Base-by-base conservation (phyloP, 37 sponge, comb jelly and placozoan genomes). In the Oscarella lobularis region DNA sequence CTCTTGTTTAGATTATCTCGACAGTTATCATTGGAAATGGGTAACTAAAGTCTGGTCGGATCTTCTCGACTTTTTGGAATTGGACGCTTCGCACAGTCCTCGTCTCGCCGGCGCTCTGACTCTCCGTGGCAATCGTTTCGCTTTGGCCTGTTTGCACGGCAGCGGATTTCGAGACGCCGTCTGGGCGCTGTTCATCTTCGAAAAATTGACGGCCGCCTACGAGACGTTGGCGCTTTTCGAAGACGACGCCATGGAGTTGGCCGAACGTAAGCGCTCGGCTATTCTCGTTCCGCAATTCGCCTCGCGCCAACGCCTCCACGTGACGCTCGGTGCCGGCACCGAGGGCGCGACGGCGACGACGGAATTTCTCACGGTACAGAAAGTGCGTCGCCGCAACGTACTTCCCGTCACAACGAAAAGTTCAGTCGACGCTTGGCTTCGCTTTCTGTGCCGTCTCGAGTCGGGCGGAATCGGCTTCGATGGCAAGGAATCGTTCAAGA, bases 91-190 rank as follows among this genome's bases (percentile, higher is more conserved):
- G 60, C 60, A 20, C 9, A 20, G 14, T 9, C 60, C 60, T 48
- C 60, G 60, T 27, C 20, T 93, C 0, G 89, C 82, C 36, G 94
- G 89, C 20, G 78, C 74, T 36, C 78, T 93, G 20, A 38, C 60
- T 35, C 33, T 93, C 29, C 30, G 70, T 1, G 94, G 94, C 31
- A 39, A 76, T 1, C 81, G 76, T 40, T 32, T 93, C 9, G 81
- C 83, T 73, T 70, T 93, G 31, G 94, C 83, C 27, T 93, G 89
- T 40, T 78, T 88, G 39, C 89, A 88, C 41, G 88, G 89, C 3
- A 39, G 76, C 0, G 77, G 76, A 5, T 93, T 93, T 78, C 39
- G 81, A 20, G 89, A 88, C 36, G 77, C 67, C 0, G 87, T 86
- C 39, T 88, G 94, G 87, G 89, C 82, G 2, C 82, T 88, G 6